A percentile compares a stretch with the other conserved stretches of the same genome.
Evolutionary conservation across 2,797 vertebrate species (phyloP).

Genomic region (Sebastes diaconus): DNA sequence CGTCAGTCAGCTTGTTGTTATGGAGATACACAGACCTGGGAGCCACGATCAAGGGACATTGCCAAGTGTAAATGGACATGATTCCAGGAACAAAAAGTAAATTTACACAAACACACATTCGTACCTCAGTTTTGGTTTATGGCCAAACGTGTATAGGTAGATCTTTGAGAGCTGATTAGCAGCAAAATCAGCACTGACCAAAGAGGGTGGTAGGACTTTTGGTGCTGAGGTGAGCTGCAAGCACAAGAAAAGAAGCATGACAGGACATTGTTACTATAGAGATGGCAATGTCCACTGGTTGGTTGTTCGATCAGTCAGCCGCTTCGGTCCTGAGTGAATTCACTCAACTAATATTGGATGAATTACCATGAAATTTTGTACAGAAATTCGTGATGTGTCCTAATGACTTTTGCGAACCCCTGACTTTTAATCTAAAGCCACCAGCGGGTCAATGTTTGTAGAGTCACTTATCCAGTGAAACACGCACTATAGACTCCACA

Average conservation of each 20-base stretch:
- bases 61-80: background rate
- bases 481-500: background rate
- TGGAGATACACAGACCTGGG: conserved; percentile 96
- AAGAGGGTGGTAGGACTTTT: conserved; percentile 88
- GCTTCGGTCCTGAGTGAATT: background rate
- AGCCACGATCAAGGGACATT: background rate
- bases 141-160: conserved; percentile 94
- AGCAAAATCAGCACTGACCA: conserved; percentile 96
- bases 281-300: background rate
- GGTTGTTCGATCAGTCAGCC: background rate
- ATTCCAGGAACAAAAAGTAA: background rate
- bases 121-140: conserved; percentile 94
- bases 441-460: background rate
- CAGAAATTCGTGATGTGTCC: background rate
- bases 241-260: conserved; percentile 13
- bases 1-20: conserved; percentile 95
- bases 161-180: conserved; percentile 95
- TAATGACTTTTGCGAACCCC: background rate
- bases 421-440: background rate
- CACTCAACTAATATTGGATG: background rate
- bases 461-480: background rate
- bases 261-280: background rate
- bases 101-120: conserved; percentile 17
- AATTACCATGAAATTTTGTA: background rate
- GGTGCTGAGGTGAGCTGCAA: conserved; percentile 92